These are phyloP conservation scores for Mico argentatus DNA, from an alignment of 2,797 vertebrate species.

Conservation along the genomic window DNA sequence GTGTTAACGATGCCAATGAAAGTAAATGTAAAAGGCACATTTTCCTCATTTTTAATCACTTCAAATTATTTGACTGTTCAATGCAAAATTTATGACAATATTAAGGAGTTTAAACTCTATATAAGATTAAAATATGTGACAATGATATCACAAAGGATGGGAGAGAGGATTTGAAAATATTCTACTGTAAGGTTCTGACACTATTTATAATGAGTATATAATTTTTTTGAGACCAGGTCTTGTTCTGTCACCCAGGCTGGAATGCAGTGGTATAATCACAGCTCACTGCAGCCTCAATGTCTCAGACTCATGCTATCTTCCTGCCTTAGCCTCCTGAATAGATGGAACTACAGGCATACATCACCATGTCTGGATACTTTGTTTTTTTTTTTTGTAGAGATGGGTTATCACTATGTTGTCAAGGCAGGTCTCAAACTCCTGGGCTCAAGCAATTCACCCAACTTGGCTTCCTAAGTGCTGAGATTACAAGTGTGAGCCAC, in stretches of 20 bases:
- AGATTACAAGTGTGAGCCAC: neutral
- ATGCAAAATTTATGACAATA: neutral
- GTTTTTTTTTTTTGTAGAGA: neutral
- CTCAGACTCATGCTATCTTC: neutral
- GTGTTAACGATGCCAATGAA: neutral
- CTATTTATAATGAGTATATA: neutral
- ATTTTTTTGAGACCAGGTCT: neutral
- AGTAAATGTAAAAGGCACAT: neutral
- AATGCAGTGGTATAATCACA: neutral
- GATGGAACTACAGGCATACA: neutral
- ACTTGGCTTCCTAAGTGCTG: neutral
- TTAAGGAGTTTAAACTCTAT: neutral
- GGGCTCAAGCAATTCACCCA: neutral
- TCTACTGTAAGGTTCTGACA: neutral
- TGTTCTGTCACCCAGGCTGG: neutral
- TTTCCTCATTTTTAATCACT: neutral
- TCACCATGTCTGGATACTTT: neutral
- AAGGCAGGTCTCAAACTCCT: neutral
- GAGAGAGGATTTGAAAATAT: neutral
- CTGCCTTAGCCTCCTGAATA: neutral
- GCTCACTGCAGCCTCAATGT: neutral
- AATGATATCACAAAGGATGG: neutral
- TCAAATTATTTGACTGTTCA: neutral
- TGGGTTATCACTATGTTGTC: neutral
- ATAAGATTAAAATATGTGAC: neutral